Evolutionary conservation across 2,113 vertebrate genomes (phyloP).

Genomic region (Pterophyllum scalare): DNA sequence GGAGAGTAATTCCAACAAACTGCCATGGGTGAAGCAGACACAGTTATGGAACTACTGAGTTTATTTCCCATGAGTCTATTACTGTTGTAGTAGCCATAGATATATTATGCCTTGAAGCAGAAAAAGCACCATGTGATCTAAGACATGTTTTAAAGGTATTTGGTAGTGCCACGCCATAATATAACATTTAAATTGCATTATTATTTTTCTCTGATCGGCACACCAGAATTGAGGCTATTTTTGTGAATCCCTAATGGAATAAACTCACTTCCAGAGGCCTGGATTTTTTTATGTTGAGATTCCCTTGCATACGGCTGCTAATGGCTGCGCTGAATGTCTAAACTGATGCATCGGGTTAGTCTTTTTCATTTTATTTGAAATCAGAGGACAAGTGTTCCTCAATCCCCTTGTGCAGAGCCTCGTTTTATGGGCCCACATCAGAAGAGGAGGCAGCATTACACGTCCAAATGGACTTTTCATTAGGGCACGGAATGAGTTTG

Average conservation of each 20-base stretch:
- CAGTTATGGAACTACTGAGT: constrained; percentile 50
- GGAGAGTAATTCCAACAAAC: constrained; percentile 64
- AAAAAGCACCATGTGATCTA: constrained; percentile 38
- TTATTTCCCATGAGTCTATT: constrained; percentile 75
- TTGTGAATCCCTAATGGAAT: constrained; percentile 27
- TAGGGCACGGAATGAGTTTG: constrained; percentile 46
- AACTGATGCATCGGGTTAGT: constrained; percentile 33
- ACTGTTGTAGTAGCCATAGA: constrained; percentile 59
- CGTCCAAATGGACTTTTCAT: constrained; percentile 70
- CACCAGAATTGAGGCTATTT: constrained; percentile 37
- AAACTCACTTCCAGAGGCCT: constrained; percentile 24
- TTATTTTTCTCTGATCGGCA: constrained; percentile 44
- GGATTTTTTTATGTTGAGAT: constrained; percentile 10
- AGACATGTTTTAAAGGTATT: constrained; percentile 24
- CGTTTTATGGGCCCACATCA: constrained; percentile 35
- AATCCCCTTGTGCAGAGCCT: constrained; percentile 5
- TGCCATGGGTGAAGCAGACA: constrained; percentile 62
- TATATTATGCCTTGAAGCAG: constrained; percentile 66
- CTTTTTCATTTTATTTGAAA: constrained; percentile 36
- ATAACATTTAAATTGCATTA: constrained; percentile 58
- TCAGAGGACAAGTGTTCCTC: constrained; percentile 18
- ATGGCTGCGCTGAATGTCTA: constrained; percentile 36
- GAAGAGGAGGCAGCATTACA: constrained; percentile 29
- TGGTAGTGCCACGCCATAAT: constrained; percentile 9
- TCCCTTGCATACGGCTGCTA: background rate